A percentile compares a stretch with the other conserved stretches of the same genome.
phyloP scores from a whole-genome alignment of 2,113 vertebrate species.

The Hystrix brachyura region DNA sequence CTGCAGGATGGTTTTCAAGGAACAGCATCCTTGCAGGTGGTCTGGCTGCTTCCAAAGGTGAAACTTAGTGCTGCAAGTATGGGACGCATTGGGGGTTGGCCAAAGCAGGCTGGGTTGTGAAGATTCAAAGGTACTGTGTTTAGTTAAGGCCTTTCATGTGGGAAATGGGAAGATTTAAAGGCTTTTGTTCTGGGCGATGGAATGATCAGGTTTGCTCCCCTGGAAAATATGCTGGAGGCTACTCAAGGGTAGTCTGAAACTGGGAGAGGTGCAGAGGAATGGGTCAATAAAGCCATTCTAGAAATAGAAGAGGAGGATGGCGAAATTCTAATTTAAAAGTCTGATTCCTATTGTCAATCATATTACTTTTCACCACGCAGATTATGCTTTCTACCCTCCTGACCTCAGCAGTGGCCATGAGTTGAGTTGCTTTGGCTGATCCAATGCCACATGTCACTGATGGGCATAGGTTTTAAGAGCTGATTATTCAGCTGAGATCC shows the following conservation, averaged over 20 bases:
- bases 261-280: background rate
- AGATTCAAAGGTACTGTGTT: background rate
- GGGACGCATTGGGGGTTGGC: fast-evolving
- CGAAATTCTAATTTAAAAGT: background rate
- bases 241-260: background rate
- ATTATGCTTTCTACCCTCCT: background rate
- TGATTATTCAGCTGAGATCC: background rate
- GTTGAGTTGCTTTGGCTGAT: background rate
- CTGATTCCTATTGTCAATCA: background rate
- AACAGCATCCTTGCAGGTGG: background rate
- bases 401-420: background rate
- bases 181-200: background rate
- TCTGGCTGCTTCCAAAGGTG: background rate
- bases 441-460: background rate
- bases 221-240: background rate
- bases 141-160: background rate
- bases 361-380: background rate
- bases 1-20: background rate
- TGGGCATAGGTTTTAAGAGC: background rate
- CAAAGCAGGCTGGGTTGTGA: background rate
- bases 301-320: background rate
- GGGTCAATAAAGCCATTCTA: background rate
- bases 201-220: background rate
- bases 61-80: background rate
- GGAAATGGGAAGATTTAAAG: background rate